phyloP scores from a whole-genome alignment of 2,888 invertebrate species.

The Dendrolimus pini region DNA sequence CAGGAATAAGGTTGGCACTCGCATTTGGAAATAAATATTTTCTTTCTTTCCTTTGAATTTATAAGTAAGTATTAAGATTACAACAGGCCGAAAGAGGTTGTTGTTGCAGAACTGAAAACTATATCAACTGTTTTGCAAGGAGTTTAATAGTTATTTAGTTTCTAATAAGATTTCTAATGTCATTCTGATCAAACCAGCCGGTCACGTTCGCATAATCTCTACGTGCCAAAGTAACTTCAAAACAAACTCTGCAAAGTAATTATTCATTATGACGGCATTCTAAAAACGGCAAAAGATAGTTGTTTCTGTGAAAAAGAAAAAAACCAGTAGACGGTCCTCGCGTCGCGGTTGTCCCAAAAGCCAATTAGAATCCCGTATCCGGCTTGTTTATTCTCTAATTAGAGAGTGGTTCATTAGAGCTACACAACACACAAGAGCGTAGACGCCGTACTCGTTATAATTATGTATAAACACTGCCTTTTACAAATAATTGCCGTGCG shows the following conservation, averaged over 20 bases:
- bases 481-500: constrained; percentile 60
- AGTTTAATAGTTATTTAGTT: too few relatives aligned
- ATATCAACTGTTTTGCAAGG: too few relatives aligned
- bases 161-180: too few relatives aligned
- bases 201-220: too few relatives aligned
- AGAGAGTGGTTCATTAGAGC: constrained; percentile 70
- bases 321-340: constrained; percentile 11
- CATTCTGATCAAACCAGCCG: too few relatives aligned
- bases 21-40: too few relatives aligned
- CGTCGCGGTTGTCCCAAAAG: constrained; percentile 60
- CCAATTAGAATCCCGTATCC: constrained; percentile 71
- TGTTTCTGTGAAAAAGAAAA: constrained; percentile 26
- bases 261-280: constrained; percentile 1
- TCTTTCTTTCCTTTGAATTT: too few relatives aligned
- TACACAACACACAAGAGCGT: constrained; percentile 57
- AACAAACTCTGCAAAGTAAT: neutral
- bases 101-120: too few relatives aligned
- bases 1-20: too few relatives aligned
- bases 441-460: constrained; percentile 71
- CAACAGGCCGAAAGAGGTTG: too few relatives aligned
- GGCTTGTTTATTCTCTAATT: constrained; percentile 73
- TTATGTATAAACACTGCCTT: constrained; percentile 57
- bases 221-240: neutral
- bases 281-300: constrained; percentile 1
- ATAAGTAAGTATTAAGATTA: too few relatives aligned